Evolutionary conservation across 2,113 vertebrate genomes (phyloP).

Genomic region (Pelecanus crispus): DNA sequence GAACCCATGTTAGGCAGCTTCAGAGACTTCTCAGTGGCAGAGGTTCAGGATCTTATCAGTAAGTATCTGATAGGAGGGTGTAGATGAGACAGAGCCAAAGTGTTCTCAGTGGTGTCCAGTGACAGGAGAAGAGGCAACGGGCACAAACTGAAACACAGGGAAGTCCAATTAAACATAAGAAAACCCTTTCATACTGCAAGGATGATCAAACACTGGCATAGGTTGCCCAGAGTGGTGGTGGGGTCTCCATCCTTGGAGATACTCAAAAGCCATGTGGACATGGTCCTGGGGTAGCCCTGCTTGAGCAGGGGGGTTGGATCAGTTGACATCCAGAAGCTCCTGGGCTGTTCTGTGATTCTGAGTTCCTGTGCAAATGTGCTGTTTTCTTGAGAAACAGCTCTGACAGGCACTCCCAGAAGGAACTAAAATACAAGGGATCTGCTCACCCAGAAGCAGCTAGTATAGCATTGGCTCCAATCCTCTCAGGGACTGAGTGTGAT

Average conservation of each 20-base stretch:
- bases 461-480: background rate
- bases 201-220: background rate
- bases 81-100: background rate
- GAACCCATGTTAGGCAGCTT: background rate
- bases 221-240: background rate
- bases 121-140: background rate
- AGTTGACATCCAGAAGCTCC: background rate
- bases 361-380: background rate
- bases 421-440: fast-evolving
- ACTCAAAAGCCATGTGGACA: background rate
- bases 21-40: background rate
- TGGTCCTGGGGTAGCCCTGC: background rate
- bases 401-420: background rate
- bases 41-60: background rate
- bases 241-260: background rate
- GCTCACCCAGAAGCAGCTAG: background rate
- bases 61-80: background rate
- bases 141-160: background rate
- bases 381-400: background rate
- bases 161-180: background rate
- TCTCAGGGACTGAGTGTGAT: background rate
- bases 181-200: background rate
- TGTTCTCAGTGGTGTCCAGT: background rate
- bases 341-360: background rate
- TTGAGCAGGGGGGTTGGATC: background rate